Percentiles rank a stretch among this genome's conserved stretches.
Evolutionary conservation across 2,113 vertebrate genomes (phyloP).

Genomic region (Barnardius zonarius): DNA sequence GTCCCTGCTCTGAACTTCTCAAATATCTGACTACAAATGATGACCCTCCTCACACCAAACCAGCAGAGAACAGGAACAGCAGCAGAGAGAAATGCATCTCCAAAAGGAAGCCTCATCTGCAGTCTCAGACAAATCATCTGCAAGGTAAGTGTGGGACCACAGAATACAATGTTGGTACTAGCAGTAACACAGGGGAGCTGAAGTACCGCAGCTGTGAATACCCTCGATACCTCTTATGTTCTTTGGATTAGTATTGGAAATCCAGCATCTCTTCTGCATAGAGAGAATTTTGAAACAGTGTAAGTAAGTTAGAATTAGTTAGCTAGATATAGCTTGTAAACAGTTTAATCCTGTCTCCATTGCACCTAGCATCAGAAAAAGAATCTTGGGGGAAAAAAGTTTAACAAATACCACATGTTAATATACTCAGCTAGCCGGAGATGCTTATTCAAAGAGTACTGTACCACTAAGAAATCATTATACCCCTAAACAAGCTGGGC

Average conservation of each 20-base stretch:
- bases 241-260: not conserved
- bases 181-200: conserved; percentile 63
- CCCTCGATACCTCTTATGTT: not conserved
- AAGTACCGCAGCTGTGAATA: not conserved
- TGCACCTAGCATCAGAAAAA: not conserved
- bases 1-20: conserved; percentile 97
- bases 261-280: not conserved
- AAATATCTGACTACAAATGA: conserved; percentile 97
- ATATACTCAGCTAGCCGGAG: not conserved
- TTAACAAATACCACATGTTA: not conserved
- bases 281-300: not conserved
- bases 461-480: conserved; percentile 49
- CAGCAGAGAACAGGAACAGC: conserved; percentile 86
- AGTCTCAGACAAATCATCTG: conserved; percentile 87
- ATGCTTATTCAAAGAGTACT: not conserved
- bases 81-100: conserved; percentile 89
- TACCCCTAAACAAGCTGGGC: not conserved
- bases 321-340: not conserved
- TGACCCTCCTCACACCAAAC: conserved; percentile 92
- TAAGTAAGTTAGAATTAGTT: conserved; percentile 4
- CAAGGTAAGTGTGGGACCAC: conserved; percentile 84
- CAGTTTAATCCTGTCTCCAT: not conserved
- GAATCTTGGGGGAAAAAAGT: not conserved
- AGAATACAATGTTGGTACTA: conserved; percentile 60
- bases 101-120: conserved; percentile 84